Evolutionary conservation across 2,113 vertebrate genomes (phyloP).

Genomic region (Sapayoa aenigma): DNA sequence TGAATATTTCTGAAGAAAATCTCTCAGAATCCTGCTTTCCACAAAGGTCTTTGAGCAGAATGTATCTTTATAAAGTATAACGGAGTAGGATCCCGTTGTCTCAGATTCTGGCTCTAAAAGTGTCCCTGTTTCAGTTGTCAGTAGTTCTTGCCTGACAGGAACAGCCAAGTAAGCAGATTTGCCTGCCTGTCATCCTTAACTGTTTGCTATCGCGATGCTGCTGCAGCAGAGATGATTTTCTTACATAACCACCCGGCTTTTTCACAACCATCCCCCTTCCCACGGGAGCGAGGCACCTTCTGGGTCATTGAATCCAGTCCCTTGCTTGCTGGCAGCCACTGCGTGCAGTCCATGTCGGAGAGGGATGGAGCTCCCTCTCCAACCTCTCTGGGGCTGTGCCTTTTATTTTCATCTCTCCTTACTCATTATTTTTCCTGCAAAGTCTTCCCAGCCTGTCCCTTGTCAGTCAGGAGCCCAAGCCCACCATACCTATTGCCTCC

Average conservation of each 20-base stretch:
- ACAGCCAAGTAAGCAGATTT: slow-evolving; percentile 35
- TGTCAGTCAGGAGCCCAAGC: neutral
- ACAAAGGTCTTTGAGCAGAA: neutral
- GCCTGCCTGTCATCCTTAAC: neutral
- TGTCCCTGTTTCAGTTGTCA: neutral
- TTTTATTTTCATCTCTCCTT: neutral
- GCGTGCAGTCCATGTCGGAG: accelerated
- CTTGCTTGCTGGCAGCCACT: neutral
- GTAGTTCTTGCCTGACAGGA: neutral
- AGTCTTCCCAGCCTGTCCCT: neutral
- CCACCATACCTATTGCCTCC: accelerated
- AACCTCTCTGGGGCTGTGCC: neutral
- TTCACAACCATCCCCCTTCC: neutral
- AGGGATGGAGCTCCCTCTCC: neutral
- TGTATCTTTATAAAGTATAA: neutral
- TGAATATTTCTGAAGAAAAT: neutral
- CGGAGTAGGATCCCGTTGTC: neutral
- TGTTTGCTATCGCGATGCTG: neutral
- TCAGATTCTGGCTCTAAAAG: neutral
- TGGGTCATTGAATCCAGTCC: neutral
- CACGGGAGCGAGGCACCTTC: neutral
- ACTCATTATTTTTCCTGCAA: accelerated
- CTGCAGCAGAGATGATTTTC: neutral
- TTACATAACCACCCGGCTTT: neutral
- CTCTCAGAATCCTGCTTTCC: neutral